Base-by-base conservation (phyloP, 2,888 invertebrate species). In the Andrena bicolor region DNA sequence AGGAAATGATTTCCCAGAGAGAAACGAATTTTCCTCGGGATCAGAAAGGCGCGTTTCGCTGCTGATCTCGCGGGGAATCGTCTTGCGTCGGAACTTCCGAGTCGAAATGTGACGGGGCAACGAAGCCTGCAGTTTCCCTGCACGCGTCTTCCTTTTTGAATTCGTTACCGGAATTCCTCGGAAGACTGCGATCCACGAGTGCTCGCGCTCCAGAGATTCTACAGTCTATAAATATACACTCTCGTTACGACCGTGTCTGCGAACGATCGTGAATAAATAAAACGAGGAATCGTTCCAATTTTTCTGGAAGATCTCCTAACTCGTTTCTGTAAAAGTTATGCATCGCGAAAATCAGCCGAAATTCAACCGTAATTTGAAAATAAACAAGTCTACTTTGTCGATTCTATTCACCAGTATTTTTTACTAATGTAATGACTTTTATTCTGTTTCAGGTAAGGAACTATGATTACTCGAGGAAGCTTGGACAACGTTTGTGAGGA, bases 371-470 rank as follows among this genome's bases (percentile, higher is more conserved):
- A 7, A 16, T 13, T n/a, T 1, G 60, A 30, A n/a, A 60, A n/a
- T n/a, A 60, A 60, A 32, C 8, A 32, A 30, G n/a, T 60, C 10
- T 26, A 5, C 1, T 56, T 26, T 5, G 1, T 20, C 10, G 56
- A 20, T 20, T 53, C 51, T 53, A n/a, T 53, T 53, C 53, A 8
- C 8, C 41, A 41, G 23, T 23, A 20, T 8, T 20, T 23, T 1
- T 56, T 10, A 56, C 56, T 56, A 10, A 56, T 56, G 10, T 10
- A 20, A 51, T 23, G 20, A 23, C 23, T 26, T 61, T 4, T 53
- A 30, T 66, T 70, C 5, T 65, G 79, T 79, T 76, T 65, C 79
- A 79, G 79, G 79, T 79, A 76, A 79, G 79, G 41, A 6, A 48
- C 10, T 4, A 35, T n/a, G 2, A 1, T 26, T 13, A 13, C 7